phyloP scores from a whole-genome alignment of 2,888 invertebrate genomes.

The Bembecia ichneumoniformis region DNA sequence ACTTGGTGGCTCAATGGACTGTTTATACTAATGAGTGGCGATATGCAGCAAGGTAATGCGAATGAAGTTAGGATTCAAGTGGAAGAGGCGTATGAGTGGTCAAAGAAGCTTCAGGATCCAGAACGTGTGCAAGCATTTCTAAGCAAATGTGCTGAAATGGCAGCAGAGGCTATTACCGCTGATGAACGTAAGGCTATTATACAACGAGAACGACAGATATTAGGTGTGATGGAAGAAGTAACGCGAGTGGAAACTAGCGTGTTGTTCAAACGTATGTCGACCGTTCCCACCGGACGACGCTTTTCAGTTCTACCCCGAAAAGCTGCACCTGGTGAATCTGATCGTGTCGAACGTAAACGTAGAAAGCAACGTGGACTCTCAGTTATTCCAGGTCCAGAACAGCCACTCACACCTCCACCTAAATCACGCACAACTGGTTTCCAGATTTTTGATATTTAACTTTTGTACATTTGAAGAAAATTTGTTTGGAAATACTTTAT shows the following conservation, averaged over 20 bases:
- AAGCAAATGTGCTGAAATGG: constrained; percentile 51
- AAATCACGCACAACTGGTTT: constrained; percentile 40
- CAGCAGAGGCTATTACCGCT: constrained; percentile 34
- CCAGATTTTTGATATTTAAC: constrained; percentile 51
- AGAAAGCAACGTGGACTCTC: constrained; percentile 48
- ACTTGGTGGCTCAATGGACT: constrained; percentile 63
- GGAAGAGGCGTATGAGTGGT: constrained; percentile 54
- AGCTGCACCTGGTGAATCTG: constrained; percentile 21
- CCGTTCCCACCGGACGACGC: constrained; percentile 45
- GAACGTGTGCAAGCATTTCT: constrained; percentile 56
- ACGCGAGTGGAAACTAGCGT: constrained; percentile 45
- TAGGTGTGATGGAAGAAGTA: constrained; percentile 41
- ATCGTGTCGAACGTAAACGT: constrained; percentile 35
- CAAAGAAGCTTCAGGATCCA: constrained; percentile 50
- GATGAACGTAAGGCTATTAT: constrained; percentile 53
- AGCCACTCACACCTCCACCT: constrained; percentile 38
- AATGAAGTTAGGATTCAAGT: constrained; percentile 59
- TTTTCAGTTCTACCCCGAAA: constrained; percentile 52
- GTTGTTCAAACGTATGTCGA: constrained; percentile 55
- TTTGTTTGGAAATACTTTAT: no score
- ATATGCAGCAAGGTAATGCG: constrained; percentile 62
- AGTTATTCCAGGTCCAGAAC: constrained; percentile 48
- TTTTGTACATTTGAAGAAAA: not conserved
- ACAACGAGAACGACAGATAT: constrained; percentile 44
- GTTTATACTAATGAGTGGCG: constrained; percentile 58